phyloP scores from a whole-genome alignment of 2,888 invertebrate species.

The Papilio elwesi region DNA sequence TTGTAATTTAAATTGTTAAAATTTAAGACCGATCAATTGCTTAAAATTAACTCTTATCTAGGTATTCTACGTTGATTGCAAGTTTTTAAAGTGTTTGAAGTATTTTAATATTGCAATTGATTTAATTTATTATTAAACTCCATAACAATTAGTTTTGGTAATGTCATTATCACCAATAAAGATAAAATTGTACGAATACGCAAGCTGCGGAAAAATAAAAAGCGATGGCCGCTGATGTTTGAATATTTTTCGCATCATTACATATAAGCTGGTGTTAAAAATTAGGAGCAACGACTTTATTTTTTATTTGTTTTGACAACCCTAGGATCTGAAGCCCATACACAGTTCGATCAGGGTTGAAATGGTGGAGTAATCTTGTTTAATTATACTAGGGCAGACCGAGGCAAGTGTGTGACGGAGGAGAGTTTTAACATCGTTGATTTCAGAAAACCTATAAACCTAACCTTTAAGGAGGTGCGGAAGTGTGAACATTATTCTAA shows the following conservation, averaged over 20 bases:
- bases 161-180: constrained; percentile 23
- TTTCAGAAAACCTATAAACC: too few relatives aligned
- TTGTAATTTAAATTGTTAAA: background rate
- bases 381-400: too few relatives aligned
- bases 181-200: background rate
- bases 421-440: too few relatives aligned
- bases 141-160: constrained; percentile 1
- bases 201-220: background rate
- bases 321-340: too few relatives aligned
- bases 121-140: constrained; percentile 10
- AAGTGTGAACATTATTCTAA: too few relatives aligned
- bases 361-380: too few relatives aligned
- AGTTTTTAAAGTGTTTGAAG: constrained; percentile 8
- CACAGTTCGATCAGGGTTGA: too few relatives aligned
- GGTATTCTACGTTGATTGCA: background rate
- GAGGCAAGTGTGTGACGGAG: too few relatives aligned
- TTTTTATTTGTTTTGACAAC: background rate
- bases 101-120: constrained; percentile 6
- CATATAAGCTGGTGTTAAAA: background rate
- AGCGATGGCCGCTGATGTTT: background rate
- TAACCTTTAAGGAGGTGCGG: too few relatives aligned
- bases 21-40: background rate
- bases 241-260: constrained; percentile 6
- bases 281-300: background rate
- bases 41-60: background rate